Evolutionary conservation across 37 sponge, comb jelly and placozoan genomes (phyloP).

Genomic region (Ephydatia muelleri): DNA sequence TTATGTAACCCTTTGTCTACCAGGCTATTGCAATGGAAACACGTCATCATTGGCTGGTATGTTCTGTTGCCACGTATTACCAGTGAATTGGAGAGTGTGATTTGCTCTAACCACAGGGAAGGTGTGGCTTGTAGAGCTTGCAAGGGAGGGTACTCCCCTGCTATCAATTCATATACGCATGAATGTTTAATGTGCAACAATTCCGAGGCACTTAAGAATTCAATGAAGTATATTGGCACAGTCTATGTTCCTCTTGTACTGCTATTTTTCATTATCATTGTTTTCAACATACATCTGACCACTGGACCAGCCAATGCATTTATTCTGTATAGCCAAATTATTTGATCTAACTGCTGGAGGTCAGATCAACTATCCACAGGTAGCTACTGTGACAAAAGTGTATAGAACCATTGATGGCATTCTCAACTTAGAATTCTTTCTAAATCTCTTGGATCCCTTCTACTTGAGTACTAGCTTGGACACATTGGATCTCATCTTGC

Average conservation of each 20-base stretch:
- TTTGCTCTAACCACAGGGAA: neutral
- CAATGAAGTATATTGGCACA: neutral
- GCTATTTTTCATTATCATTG: slow-evolving; percentile 20
- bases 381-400: neutral
- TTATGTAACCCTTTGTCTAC: slow-evolving; percentile 8
- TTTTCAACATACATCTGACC: slow-evolving; percentile 32
- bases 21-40: slow-evolving; percentile 16
- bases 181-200: slow-evolving; percentile 9
- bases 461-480: slow-evolving; percentile 13
- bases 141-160: neutral
- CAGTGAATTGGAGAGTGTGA: neutral
- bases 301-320: slow-evolving; percentile 47
- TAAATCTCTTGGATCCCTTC: slow-evolving; percentile 22
- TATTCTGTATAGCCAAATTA: slow-evolving; percentile 36
- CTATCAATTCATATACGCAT: neutral
- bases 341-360: neutral
- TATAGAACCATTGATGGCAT: slow-evolving; percentile 36
- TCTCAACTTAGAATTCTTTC: slow-evolving; percentile 55
- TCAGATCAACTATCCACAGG: neutral
- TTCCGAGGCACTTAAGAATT: neutral
- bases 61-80: neutral
- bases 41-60: neutral
- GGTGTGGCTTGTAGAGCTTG: neutral
- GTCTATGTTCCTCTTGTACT: slow-evolving; percentile 20
- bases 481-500: slow-evolving; percentile 5